phyloP scores from a whole-genome alignment of 2,888 invertebrate genomes.

The Belgica antarctica region DNA sequence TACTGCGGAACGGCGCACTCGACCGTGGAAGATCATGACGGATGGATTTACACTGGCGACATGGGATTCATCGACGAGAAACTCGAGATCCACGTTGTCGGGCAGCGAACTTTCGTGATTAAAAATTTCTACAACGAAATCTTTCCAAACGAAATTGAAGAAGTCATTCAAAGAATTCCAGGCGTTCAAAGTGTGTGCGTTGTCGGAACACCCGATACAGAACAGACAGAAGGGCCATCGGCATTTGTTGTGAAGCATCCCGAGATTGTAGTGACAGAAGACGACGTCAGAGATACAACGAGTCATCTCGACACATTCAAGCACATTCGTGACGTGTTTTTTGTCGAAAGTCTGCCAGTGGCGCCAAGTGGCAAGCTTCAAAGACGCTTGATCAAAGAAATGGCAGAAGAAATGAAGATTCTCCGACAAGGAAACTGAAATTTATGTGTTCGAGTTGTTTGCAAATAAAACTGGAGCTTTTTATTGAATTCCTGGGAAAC shows the following conservation, averaged over 20 bases:
- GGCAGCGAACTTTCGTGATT: background rate
- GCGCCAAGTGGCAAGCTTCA: background rate
- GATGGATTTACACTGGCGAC: background rate
- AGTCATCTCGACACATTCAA: background rate
- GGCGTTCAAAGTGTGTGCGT: background rate
- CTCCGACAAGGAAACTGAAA: no score
- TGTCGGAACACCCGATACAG: background rate
- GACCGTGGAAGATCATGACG: background rate
- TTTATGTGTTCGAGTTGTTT: no score
- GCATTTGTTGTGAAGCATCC: background rate
- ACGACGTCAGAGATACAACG: background rate
- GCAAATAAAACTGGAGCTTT: no score
- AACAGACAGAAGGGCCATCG: background rate
- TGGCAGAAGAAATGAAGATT: no score
- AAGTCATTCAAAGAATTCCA: background rate
- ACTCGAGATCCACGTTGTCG: background rate
- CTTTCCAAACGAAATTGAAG: background rate
- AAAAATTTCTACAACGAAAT: conserved; percentile 4
- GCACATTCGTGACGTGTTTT: background rate
- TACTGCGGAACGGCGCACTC: background rate
- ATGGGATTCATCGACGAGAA: background rate
- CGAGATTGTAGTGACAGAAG: background rate
- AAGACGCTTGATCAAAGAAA: background rate
- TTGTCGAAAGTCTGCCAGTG: background rate
- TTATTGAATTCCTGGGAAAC: no score